Evolutionary conservation across 2,113 vertebrate species (phyloP).

Genomic region (Serilophus lunatus): DNA sequence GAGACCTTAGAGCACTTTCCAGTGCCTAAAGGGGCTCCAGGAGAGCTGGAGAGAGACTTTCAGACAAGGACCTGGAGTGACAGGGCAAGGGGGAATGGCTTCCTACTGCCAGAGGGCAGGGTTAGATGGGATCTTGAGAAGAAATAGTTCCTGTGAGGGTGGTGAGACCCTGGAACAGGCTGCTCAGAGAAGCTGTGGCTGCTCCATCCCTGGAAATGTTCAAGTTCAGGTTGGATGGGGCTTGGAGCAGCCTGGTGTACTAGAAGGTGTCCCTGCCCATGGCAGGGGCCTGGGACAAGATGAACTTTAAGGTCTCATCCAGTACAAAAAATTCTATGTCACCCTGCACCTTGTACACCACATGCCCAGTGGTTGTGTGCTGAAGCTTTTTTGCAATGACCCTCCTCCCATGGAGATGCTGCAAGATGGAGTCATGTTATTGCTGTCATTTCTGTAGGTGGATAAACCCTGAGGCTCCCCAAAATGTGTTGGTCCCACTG

Average conservation of each 20-base stretch:
- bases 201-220: neutral
- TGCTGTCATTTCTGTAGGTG: rapidly evolving
- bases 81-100: neutral
- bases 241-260: neutral
- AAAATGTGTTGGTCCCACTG: rapidly evolving
- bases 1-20: neutral
- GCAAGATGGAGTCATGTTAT: rapidly evolving
- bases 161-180: neutral
- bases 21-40: neutral
- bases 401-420: neutral
- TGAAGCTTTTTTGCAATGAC: neutral
- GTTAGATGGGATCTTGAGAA: neutral
- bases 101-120: neutral
- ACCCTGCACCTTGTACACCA: neutral
- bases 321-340: neutral
- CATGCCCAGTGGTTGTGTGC: rapidly evolving
- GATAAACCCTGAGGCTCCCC: neutral
- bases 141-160: neutral
- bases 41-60: neutral
- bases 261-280: neutral
- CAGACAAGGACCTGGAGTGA: neutral
- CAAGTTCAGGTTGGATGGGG: neutral
- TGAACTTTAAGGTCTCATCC: neutral
- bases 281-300: neutral
- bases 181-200: neutral